A percentile compares a stretch with the other conserved stretches of the same genome.
These are phyloP conservation scores for Bradynema listronoti DNA, from an alignment of 1,140 invertebrate genomes.

Conservation along the genomic window DNA sequence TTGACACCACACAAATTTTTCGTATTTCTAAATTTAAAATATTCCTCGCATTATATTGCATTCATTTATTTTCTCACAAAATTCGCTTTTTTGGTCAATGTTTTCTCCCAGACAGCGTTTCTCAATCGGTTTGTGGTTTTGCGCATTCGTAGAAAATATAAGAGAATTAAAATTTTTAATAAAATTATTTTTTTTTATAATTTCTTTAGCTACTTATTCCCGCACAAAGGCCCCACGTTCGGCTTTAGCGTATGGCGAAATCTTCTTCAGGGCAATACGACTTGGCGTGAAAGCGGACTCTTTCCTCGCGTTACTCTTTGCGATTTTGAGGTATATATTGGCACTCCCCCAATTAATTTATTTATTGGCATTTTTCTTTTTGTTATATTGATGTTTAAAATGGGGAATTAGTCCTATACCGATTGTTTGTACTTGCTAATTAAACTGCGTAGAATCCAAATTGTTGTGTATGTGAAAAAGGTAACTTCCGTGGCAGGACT, in stretches of 20 bases:
- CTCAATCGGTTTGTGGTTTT: constrained; percentile 31
- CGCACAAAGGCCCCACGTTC: constrained; percentile 27
- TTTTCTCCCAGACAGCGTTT: constrained; percentile 34
- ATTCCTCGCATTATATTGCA: constrained; percentile 49
- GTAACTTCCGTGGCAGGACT: too few species aligned
- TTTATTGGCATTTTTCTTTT: background rate
- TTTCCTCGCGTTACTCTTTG: constrained; percentile 60
- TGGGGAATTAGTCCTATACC: too few species aligned
- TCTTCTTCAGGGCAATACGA: constrained; percentile 39
- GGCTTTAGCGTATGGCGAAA: constrained; percentile 39
- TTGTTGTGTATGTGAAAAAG: too few species aligned
- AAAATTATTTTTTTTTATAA: background rate
- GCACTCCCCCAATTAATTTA: background rate
- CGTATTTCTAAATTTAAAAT: constrained; percentile 52
- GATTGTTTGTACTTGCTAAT: too few species aligned
- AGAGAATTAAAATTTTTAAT: background rate
- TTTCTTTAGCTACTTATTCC: constrained; percentile 39
- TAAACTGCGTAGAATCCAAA: too few species aligned
- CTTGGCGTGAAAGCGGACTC: constrained; percentile 54
- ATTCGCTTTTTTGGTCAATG: constrained; percentile 49
- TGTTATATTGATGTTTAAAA: background rate
- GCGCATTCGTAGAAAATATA: background rate
- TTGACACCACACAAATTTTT: constrained; percentile 50
- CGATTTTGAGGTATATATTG: constrained; percentile 61
- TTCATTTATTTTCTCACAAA: constrained; percentile 52